Base-by-base conservation (phyloP, 2,888 invertebrate genomes). In the Epiblema foenella region DNA sequence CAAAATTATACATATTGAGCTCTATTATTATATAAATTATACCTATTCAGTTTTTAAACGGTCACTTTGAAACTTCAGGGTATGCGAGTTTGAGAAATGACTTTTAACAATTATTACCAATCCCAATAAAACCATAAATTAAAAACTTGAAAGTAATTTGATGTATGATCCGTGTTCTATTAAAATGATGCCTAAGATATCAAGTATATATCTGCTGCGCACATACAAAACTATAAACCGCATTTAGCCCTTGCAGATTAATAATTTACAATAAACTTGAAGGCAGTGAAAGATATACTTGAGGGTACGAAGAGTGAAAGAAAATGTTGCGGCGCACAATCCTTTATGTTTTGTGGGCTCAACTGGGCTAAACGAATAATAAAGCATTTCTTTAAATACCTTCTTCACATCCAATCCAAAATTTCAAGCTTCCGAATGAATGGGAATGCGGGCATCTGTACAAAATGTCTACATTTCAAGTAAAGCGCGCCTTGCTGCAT, bases 271-370 rank as follows among this genome's bases (percentile, higher is more conserved):
- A 64, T 57, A 58, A 58, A 64, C 51, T n/a, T n/a, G n/a, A n/a
- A n/a, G n/a, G n/a, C n/a, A n/a, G n/a, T n/a, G n/a, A n/a, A n/a
- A n/a, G n/a, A n/a, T n/a, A n/a, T n/a, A n/a, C n/a, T n/a, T n/a
- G 51, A 64, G 52, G 69, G 64, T 58, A 58, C 51, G 51, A 58
- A 18, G 51, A 52, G 18, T 69, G 64, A 69, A 64, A 69, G 64
- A 33, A 56, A 63, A 49, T 24, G 63, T 39, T 18, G 46, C 42
- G 58, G 37, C 20, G 51, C 49, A 18, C 29, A 59, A 37, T 56
- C n/a, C 69, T 69, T 69, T 69, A 64, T 69, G 37, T 57, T 33
- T 17, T 46, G 33, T 37, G 10, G 33, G 54, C 68, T 62, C n/a
- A 24, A 39, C 10, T n/a, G 20, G n/a, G n/a, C n/a, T n/a, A 63